These are phyloP conservation scores for Caenorhabditis becei DNA, from an alignment of 2,888 invertebrate genomes.

Conservation along the genomic window DNA sequence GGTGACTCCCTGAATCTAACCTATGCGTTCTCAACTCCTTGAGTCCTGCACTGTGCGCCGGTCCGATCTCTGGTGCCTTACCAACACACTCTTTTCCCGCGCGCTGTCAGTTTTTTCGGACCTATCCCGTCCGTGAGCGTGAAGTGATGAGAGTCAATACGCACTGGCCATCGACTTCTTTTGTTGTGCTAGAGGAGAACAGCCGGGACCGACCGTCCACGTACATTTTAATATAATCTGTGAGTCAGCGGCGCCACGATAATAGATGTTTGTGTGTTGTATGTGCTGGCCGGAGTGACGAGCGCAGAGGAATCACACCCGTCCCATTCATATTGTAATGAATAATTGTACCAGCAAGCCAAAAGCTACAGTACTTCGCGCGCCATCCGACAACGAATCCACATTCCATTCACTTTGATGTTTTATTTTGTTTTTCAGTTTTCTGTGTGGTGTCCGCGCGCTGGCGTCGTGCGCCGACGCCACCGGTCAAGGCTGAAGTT, in stretches of 20 bases:
- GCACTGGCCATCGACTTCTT: not conserved
- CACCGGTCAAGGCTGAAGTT: conserved; percentile 42
- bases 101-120: conserved; percentile 21
- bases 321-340: conserved; percentile 7
- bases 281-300: conserved; percentile 6
- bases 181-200: not conserved
- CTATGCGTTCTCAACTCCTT: not conserved
- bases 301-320: not conserved
- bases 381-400: not conserved
- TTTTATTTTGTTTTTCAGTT: conserved; percentile 34
- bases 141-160: conserved; percentile 22
- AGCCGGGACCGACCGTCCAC: not conserved
- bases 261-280: conserved; percentile 17
- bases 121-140: conserved; percentile 7
- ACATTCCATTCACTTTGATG: conserved; percentile 2
- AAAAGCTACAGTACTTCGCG: conserved; percentile 13
- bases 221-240: conserved; percentile 24
- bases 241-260: conserved; percentile 21
- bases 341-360: not conserved
- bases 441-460: conserved; percentile 6
- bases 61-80: conserved; percentile 30
- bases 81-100: not conserved
- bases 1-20: not conserved
- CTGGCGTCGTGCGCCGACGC: conserved; percentile 33
- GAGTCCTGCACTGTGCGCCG: not conserved